Base-by-base conservation (phyloP, 53 echinoderm and acorn worm species). In the Patiria pectinifera region DNA sequence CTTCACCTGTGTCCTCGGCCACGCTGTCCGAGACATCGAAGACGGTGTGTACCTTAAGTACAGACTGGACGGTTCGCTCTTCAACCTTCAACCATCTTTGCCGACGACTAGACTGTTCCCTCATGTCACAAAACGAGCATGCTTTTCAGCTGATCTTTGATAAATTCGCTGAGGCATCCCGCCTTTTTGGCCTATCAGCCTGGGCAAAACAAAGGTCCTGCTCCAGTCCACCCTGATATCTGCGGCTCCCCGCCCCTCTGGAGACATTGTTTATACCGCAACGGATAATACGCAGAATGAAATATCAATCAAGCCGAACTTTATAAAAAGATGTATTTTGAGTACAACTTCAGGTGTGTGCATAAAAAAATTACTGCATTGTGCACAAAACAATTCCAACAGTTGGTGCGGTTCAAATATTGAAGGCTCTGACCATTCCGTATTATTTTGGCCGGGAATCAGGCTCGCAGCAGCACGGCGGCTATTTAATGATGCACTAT, bases 121-220 rank as follows among this genome's bases (percentile, higher is more conserved):
- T 88, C 22, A 35, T 35, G 35, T 88, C 77, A 77, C 76, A 47
- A 24, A 53, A 78, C 21, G 89, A 88, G 48, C 11, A 5, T 3
- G 35, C 23, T 48, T 48, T 89, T 4, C 59, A 22, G 46, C 18
- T 70, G 12, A 86, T 86, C 49, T 25, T 71, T 15, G 58, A 71
- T 66, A 86, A 45, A 71, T 86, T 86, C 25, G 79, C 9, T 16
- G 80, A 79, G 25, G 80, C 23, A 4, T 66, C 80, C 47, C 60
- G 53, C 22, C 90, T 89, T 9, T 80, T 81, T 22, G 86, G 53
- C n/a, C 75, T 86, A 94, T 91, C 80, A 91, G 81, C 91, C 69
- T 91, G 11, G 58, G 78, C 76, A 94, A 91, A 71, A 91, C 91
- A 62, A 83, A 91, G 74, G 85, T 93, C 15, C 85, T 91, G 18